Percentiles rank a stretch among this genome's conserved stretches.
Conservation (phyloP, 2,797 vertebrate species). For the Bovichtus variegatus region DNA sequence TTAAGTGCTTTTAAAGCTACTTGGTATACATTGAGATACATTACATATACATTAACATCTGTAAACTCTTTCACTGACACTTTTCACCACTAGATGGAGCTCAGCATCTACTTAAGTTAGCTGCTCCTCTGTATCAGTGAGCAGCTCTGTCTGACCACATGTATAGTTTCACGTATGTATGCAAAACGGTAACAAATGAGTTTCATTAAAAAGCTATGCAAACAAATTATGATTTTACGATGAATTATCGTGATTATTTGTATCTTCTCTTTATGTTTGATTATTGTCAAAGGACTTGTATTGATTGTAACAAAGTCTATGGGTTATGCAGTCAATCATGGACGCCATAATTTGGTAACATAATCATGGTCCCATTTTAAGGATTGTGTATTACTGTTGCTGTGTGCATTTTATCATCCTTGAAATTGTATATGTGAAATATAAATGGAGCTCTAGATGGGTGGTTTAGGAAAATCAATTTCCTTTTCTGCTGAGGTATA, state of each 20-base stretch:
- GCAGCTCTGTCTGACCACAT: not conserved
- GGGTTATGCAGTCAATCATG: not conserved
- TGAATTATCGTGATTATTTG: no score
- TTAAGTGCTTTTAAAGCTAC: not conserved
- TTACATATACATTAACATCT: no score
- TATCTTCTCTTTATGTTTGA: not conserved
- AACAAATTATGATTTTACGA: not conserved
- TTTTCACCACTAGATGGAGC: conserved; percentile 48
- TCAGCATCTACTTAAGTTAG: not conserved
- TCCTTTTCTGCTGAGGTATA: not conserved
- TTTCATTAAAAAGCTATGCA: not conserved
- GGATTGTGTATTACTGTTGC: not conserved
- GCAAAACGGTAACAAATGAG: not conserved
- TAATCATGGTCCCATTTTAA: not conserved
- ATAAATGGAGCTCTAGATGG: not conserved
- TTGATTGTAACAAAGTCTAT: not conserved
- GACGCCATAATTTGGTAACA: not conserved
- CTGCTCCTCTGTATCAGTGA: not conserved
- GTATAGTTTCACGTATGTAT: not conserved
- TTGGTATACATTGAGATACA: not conserved
- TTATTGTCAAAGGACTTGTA: not conserved
- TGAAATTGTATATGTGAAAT: not conserved
- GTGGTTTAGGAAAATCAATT: not conserved
- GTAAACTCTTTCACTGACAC: conserved; percentile 4
- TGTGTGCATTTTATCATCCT: not conserved